Evolutionary conservation across 2,113 vertebrate species (phyloP).

Genomic region (Ondatra zibethicus): DNA sequence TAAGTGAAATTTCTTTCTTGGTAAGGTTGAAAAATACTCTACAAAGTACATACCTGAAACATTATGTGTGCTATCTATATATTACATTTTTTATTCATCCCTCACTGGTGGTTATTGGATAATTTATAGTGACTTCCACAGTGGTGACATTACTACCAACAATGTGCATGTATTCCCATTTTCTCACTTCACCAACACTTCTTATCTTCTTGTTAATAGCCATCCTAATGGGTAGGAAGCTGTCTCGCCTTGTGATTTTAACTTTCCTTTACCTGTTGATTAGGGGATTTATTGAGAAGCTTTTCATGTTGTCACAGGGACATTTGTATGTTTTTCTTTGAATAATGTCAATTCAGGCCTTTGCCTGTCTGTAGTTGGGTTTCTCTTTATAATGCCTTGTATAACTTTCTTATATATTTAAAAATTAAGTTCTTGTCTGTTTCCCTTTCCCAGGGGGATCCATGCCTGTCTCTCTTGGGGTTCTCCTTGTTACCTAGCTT

Average conservation of each 20-base stretch:
- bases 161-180: fast-evolving
- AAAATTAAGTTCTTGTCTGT: not conserved
- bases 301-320: not conserved
- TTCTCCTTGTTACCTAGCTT: too few species aligned
- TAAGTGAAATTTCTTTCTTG: not conserved
- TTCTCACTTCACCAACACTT: not conserved
- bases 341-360: not conserved
- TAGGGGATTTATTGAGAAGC: not conserved
- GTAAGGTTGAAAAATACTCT: not conserved
- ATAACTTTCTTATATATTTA: not conserved
- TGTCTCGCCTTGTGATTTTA: not conserved
- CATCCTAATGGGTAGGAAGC: not conserved
- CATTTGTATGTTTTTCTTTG: not conserved
- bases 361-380: not conserved
- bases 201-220: not conserved
- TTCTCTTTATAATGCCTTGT: not conserved
- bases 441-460: too few species aligned
- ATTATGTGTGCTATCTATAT: too few species aligned
- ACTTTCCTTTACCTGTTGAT: not conserved
- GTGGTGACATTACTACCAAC: not conserved
- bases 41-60: too few species aligned
- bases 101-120: not conserved
- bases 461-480: too few species aligned
- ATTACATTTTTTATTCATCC: too few species aligned
- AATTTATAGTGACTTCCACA: not conserved